These are phyloP conservation scores for Trochalopteron elliotii DNA, from an alignment of 2,113 vertebrate species.

Conservation along the genomic window DNA sequence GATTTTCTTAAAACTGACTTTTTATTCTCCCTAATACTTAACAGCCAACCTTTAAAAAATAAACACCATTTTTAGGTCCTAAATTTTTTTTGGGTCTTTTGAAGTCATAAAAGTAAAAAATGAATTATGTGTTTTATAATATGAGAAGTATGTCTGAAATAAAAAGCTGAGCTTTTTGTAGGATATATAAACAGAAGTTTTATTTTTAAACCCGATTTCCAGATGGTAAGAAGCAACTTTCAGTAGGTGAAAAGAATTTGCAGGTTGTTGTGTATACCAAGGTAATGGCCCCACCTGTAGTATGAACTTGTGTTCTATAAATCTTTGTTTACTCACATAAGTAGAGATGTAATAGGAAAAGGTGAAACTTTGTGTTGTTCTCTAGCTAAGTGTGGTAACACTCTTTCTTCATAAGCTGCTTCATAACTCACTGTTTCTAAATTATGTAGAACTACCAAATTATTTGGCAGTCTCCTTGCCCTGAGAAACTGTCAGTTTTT, in stretches of 20 bases:
- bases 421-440: background rate
- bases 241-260: background rate
- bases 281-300: background rate
- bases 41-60: background rate
- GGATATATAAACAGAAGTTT: background rate
- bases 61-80: background rate
- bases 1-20: background rate
- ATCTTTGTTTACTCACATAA: background rate
- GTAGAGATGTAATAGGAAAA: background rate
- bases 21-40: background rate
- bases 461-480: background rate
- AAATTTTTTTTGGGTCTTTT: background rate
- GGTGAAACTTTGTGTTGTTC: background rate
- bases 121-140: background rate
- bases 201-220: background rate
- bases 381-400: background rate
- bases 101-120: background rate
- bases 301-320: background rate
- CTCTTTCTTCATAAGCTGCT: background rate
- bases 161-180: background rate
- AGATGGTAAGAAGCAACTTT: slow-evolving; percentile 11
- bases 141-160: background rate
- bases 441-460: background rate
- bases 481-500: slow-evolving; percentile 32
- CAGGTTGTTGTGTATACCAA: background rate